phyloP scores from a whole-genome alignment of 2,113 vertebrate genomes.

The Saimiri boliviensis region DNA sequence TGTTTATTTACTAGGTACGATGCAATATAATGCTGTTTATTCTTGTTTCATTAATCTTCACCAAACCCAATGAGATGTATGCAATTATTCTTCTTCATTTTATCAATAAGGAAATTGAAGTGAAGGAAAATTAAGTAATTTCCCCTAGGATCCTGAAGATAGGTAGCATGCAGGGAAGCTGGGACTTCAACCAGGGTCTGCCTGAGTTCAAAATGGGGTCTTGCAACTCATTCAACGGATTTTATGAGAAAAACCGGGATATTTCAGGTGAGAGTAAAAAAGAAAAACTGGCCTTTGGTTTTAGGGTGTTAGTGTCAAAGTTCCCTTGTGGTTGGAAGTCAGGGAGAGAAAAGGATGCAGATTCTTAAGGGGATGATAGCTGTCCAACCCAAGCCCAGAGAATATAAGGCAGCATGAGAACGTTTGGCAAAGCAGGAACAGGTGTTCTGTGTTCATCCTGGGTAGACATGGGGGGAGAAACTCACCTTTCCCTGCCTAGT shows the following conservation, averaged over 20 bases:
- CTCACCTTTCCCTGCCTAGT: not conserved
- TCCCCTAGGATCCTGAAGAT: not conserved
- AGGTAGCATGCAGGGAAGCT: not conserved
- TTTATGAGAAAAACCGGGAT: not conserved
- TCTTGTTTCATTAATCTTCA: not conserved
- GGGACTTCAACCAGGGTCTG: not conserved
- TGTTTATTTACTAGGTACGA: not conserved
- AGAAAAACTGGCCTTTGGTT: not conserved
- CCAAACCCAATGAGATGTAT: not conserved
- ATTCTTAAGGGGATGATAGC: not conserved
- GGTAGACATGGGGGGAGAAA: not conserved
- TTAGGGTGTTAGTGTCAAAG: not conserved
- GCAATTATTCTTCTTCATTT: not conserved
- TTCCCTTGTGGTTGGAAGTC: not conserved
- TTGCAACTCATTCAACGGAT: not conserved
- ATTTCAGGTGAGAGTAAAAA: not conserved
- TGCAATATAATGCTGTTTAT: not conserved
- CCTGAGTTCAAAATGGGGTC: constrained; percentile 1
- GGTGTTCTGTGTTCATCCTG: not conserved
- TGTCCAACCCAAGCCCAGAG: not conserved
- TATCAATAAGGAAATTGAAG: not conserved
- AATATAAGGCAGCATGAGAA: not conserved
- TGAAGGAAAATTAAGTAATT: not conserved
- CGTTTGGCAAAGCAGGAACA: not conserved
- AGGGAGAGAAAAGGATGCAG: not conserved